phyloP scores from a whole-genome alignment of 2,113 vertebrate genomes.

The Tychaedon coryphoeus region DNA sequence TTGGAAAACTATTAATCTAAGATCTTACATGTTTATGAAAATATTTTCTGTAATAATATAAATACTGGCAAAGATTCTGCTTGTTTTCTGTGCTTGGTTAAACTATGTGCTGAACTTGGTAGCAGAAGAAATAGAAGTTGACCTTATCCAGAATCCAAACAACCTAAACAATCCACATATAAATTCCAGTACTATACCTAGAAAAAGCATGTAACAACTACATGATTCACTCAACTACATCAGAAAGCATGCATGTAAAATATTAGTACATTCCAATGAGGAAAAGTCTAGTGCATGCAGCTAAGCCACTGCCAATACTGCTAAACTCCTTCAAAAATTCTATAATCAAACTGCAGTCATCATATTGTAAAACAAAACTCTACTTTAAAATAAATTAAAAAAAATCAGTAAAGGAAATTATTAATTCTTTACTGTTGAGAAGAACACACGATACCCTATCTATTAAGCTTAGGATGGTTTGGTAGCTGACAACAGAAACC shows the following conservation, averaged over 20 bases:
- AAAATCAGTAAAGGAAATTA: background rate
- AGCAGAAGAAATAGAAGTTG: background rate
- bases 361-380: background rate
- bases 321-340: background rate
- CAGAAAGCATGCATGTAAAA: background rate
- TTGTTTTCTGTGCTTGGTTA: background rate
- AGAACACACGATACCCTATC: accelerated
- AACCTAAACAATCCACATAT: background rate
- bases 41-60: background rate
- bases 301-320: background rate
- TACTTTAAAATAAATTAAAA: background rate
- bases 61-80: background rate
- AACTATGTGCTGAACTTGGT: background rate
- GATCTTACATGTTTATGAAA: background rate
- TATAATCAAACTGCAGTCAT: background rate
- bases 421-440: background rate
- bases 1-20: background rate
- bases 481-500: background rate
- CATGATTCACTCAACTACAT: background rate
- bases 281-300: background rate
- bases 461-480: background rate
- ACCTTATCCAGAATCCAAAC: background rate
- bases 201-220: background rate
- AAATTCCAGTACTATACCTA: background rate
- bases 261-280: background rate